Evolutionary conservation across 2,797 vertebrate genomes (phyloP).

Genomic region (Tinamus major): DNA sequence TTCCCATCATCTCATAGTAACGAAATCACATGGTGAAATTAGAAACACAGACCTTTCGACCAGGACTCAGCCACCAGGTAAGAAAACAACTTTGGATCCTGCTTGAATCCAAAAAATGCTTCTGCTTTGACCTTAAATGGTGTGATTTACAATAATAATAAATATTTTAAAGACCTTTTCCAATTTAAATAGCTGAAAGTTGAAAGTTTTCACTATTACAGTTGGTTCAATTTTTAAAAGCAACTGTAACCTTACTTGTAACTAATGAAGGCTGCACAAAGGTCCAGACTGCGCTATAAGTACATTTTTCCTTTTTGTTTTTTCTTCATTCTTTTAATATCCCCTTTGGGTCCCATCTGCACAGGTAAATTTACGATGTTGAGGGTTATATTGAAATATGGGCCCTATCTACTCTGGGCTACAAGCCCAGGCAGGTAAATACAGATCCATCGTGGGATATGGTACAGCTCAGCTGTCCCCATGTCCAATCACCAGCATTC

Average conservation of each 20-base stretch:
- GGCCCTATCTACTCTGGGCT: background rate
- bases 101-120: conserved; percentile 24
- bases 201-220: conserved; percentile 43
- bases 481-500: rapidly evolving
- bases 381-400: conserved; percentile 39
- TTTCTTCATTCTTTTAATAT: conserved; percentile 8
- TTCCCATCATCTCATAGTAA: conserved; percentile 70
- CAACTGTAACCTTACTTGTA: conserved; percentile 21
- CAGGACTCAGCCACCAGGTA: conserved; percentile 66
- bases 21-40: conserved; percentile 62
- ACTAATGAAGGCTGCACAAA: conserved; percentile 49
- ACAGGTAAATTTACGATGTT: conserved; percentile 47
- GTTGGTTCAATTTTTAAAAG: conserved; percentile 37
- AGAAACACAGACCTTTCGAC: conserved; percentile 70
- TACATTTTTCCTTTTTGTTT: background rate
- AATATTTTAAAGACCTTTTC: conserved; percentile 62
- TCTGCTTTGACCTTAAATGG: conserved; percentile 65
- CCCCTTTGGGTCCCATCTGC: conserved; percentile 56
- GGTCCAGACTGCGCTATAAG: conserved; percentile 10
- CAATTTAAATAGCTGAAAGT: conserved; percentile 43
- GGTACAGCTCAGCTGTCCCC: background rate
- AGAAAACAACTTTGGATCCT: conserved; percentile 53
- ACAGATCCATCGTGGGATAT: background rate
- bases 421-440: conserved; percentile 1
- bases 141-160: conserved; percentile 68